Evolutionary conservation across 2,113 vertebrate species (phyloP).

Genomic region (Cyprinodon tularosa): DNA sequence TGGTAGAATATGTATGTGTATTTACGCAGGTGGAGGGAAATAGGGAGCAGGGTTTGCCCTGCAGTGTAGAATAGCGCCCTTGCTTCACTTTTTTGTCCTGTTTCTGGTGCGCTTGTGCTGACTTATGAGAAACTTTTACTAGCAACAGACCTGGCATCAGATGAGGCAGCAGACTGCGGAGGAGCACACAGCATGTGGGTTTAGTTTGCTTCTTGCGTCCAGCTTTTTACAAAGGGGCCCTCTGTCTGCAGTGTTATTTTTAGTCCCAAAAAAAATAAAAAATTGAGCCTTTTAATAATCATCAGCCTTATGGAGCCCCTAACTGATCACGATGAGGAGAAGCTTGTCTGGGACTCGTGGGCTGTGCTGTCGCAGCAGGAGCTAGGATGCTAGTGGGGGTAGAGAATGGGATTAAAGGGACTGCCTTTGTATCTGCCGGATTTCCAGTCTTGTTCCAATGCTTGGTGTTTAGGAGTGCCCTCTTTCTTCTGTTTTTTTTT

Average conservation of each 20-base stretch:
- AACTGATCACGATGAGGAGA: conserved; percentile 58
- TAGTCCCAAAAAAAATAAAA: conserved; percentile 49
- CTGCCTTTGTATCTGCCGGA: conserved; percentile 44
- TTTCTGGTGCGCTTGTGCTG: conserved; percentile 24
- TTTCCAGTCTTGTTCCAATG: conserved; percentile 47
- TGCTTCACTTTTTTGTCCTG: conserved; percentile 21
- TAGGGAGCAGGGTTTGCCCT: conserved; percentile 60
- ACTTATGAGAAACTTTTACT: conserved; percentile 70
- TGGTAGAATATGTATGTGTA: conserved; percentile 4
- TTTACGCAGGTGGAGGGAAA: conserved; percentile 33
- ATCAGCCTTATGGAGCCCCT: conserved; percentile 61
- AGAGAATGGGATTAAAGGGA: conserved; percentile 46
- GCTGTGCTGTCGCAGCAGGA: conserved; percentile 61
- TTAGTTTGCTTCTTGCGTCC: conserved; percentile 56
- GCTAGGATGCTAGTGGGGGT: conserved; percentile 48
- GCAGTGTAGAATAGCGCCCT: conserved; percentile 37
- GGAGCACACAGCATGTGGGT: conserved; percentile 59
- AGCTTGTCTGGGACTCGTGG: conserved; percentile 55
- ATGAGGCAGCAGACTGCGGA: conserved; percentile 44
- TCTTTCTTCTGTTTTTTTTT: conserved; percentile 13
- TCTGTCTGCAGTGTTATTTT: conserved; percentile 74
- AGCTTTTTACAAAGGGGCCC: conserved; percentile 53
- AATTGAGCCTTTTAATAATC: conserved; percentile 74
- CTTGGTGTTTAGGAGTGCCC: conserved; percentile 42
- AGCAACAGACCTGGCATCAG: conserved; percentile 51